Percentiles rank a stretch among this genome's conserved stretches.
These are phyloP conservation scores for Fulica atra DNA, from an alignment of 2,113 vertebrate genomes.

Conservation along the genomic window DNA sequence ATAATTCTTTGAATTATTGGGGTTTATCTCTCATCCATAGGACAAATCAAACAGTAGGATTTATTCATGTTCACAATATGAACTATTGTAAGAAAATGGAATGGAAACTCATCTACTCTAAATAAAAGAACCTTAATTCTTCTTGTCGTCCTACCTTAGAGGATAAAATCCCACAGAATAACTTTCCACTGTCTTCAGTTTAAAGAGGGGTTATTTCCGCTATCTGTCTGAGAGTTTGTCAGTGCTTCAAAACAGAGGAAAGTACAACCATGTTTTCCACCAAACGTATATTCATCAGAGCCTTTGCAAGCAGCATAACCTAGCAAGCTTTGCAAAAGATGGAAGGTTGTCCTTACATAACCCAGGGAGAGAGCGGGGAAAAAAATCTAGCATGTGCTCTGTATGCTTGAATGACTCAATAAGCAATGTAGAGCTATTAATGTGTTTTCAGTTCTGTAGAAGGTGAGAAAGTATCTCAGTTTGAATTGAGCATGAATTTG, in stretches of 20 bases:
- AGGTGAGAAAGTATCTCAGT: constrained; percentile 11
- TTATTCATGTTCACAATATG: neutral
- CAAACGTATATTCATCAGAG: neutral
- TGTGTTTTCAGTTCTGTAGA: neutral
- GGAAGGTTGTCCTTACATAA: neutral
- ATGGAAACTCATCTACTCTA: neutral
- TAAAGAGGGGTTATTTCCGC: neutral
- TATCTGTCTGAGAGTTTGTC: neutral
- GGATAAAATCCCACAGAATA: neutral
- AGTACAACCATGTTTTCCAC: neutral
- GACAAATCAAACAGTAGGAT: neutral
- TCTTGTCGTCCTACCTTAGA: neutral
- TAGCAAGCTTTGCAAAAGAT: constrained; percentile 13
- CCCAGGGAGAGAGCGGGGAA: neutral
- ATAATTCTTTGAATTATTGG: neutral
- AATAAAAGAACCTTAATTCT: neutral
- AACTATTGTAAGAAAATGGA: neutral
- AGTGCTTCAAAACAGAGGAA: neutral
- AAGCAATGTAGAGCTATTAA: neutral
- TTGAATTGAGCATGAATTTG: neutral
- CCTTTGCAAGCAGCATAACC: neutral
- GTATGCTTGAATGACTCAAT: constrained; percentile 6
- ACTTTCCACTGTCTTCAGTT: neutral
- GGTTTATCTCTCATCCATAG: neutral
- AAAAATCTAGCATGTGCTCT: neutral